phyloP scores from a whole-genome alignment of 2,888 invertebrate genomes.

The Morinoia aosen region DNA sequence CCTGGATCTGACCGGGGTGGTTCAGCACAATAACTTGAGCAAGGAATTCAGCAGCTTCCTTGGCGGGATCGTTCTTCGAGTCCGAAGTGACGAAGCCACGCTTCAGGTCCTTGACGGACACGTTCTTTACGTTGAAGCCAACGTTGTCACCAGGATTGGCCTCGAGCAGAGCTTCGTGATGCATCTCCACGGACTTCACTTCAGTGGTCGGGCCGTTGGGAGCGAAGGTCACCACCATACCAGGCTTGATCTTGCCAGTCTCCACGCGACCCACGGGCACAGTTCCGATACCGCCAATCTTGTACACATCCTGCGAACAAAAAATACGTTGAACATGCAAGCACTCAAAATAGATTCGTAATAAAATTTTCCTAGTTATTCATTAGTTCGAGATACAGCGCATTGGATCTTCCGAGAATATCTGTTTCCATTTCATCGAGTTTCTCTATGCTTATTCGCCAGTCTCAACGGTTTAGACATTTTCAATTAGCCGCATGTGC shows the following conservation, averaged over 20 bases:
- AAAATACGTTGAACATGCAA: no score
- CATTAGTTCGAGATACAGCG: no score
- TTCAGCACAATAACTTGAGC: slow-evolving; percentile 99
- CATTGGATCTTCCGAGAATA: no score
- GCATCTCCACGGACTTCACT: slow-evolving; percentile 99
- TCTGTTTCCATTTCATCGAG: no score
- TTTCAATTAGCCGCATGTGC: no score
- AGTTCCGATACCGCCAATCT: slow-evolving; percentile 99
- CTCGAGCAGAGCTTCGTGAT: slow-evolving; percentile 96
- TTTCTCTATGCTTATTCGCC: no score
- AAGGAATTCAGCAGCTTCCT: slow-evolving; percentile 92
- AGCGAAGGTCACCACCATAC: slow-evolving; percentile 94
- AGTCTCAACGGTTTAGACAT: no score
- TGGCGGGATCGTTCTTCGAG: slow-evolving; percentile 96
- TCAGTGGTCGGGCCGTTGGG: slow-evolving; percentile 97
- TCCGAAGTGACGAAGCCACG: slow-evolving; percentile 99
- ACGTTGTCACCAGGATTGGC: slow-evolving; percentile 99
- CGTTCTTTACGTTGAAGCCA: slow-evolving; percentile 99
- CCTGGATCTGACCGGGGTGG: slow-evolving; percentile 99
- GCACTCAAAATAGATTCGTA: no score
- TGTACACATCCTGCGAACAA: slow-evolving; percentile 83
- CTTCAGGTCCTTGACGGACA: slow-evolving; percentile 99
- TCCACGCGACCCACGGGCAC: slow-evolving; percentile 99
- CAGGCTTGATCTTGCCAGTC: slow-evolving; percentile 96
- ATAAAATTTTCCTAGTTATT: no score